Base-by-base conservation (phyloP, 2,888 invertebrate genomes). In the Galerucella pusilla region DNA sequence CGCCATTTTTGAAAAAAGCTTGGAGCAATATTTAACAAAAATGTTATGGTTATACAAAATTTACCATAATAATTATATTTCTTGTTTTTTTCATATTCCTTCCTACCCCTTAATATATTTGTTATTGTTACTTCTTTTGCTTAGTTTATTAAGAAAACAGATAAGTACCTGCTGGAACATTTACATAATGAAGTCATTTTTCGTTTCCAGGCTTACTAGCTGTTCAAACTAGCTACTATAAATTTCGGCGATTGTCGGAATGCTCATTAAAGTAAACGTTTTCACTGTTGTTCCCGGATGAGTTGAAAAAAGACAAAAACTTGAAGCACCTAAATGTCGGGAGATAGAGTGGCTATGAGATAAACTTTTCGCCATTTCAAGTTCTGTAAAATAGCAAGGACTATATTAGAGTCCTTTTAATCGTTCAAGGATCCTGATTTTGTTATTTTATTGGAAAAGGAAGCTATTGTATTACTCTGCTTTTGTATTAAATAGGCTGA, bases 181-280 rank as follows among this genome's bases (percentile, higher is more conserved):
- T 65, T 45, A 54, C 71, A 54, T 65, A 71, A 71, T 71, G 64
- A 65, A 71, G 65, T n/a, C 65, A 65, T 71, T 71, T 71, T 71
- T 71, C 54, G 64, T 57, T 64, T 54, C 14, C 25, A 4, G 57
- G 71, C 71, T 65, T 49, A 65, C 71, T 57, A 59, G 65, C 57
- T 71, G 57, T 65, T 71, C 10, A 42, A 59, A 71, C 54, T 71
- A 64, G 25, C 65, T 71, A 20, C 65, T 54, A 73, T 73, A 73
- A 77, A 77, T 77, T 75, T 72, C 49, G 68, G 69, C 66, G 72
- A 74, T 75, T 72, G 75, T 77, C 71, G 75, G 73, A 75, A 74
- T 72, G 68, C 75, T 75, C 78, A 74, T 78, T 78, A 77, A 71
- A 75, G 69, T 72, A 75, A 77, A 78, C 66, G 76, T 67, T 78